Evolutionary conservation across 1,140 invertebrate species (phyloP).

Genomic region (Drosophila gunungcola): DNA sequence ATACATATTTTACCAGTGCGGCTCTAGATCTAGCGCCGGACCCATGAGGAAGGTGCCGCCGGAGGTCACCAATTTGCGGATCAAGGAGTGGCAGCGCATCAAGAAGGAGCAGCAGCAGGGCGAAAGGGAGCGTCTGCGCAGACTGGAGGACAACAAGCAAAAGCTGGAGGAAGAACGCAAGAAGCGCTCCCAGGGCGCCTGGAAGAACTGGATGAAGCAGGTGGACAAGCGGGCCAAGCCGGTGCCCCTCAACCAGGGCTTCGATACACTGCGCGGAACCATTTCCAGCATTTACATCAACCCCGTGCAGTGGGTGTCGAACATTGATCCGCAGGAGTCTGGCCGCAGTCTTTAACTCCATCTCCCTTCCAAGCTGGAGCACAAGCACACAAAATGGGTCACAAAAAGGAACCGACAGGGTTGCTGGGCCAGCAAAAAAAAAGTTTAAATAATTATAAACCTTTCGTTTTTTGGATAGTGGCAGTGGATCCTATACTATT

Average conservation of each 20-base stretch:
- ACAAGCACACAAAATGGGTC: background rate
- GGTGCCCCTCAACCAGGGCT: slow-evolving; percentile 72
- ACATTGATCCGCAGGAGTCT: slow-evolving; percentile 47
- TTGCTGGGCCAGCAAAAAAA: slow-evolving; percentile 18
- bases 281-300: slow-evolving; percentile 69
- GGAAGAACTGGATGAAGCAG: slow-evolving; percentile 68
- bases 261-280: slow-evolving; percentile 64
- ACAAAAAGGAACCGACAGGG: background rate
- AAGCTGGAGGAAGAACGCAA: slow-evolving; percentile 48
- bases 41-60: slow-evolving; percentile 14
- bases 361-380: slow-evolving; percentile 14
- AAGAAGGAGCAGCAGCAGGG: slow-evolving; percentile 45
- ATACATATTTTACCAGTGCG: background rate
- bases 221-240: slow-evolving; percentile 61
- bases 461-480: background rate
- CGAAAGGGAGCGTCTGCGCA: slow-evolving; percentile 38
- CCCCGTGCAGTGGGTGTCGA: slow-evolving; percentile 68
- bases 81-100: slow-evolving; percentile 50
- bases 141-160: slow-evolving; percentile 18
- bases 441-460: background rate
- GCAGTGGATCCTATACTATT: slow-evolving; percentile 2
- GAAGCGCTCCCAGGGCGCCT: slow-evolving; percentile 46
- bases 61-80: slow-evolving; percentile 28
- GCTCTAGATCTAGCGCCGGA: background rate
- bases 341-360: slow-evolving; percentile 47